A percentile compares a stretch with the other conserved stretches of the same genome.
These are phyloP conservation scores for Papilio dardanus DNA, from an alignment of 1,140 invertebrate species.

Conservation along the genomic window DNA sequence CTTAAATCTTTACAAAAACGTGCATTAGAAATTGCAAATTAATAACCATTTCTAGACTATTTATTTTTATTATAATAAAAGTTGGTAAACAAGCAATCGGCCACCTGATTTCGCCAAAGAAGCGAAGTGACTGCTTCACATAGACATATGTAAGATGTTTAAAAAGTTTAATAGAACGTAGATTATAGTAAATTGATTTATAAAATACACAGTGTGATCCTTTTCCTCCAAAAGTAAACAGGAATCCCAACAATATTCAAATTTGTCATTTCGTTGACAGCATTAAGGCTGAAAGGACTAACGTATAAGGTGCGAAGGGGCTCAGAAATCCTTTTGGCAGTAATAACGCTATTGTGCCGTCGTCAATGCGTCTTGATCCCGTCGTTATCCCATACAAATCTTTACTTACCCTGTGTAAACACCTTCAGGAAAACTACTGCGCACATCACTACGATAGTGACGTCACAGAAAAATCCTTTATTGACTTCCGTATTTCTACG, in stretches of 20 bases:
- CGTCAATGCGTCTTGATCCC: conserved; percentile 42
- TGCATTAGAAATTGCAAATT: neutral
- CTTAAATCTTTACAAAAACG: neutral
- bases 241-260: conserved; percentile 13
- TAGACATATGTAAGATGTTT: too few species aligned
- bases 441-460: neutral
- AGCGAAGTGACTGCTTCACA: too few species aligned
- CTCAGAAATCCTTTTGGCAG: conserved; percentile 33
- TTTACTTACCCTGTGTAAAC: conserved; percentile 50
- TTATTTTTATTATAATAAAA: too few species aligned
- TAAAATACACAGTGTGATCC: neutral
- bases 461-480: conserved; percentile 5
- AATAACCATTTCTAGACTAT: too few species aligned
- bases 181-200: neutral
- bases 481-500: neutral
- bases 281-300: conserved; percentile 19
- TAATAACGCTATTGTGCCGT: conserved; percentile 34
- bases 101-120: too few species aligned
- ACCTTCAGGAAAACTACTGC: conserved; percentile 40
- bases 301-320: conserved; percentile 28
- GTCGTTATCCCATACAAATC: conserved; percentile 49
- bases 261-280: conserved; percentile 20
- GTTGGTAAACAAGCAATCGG: too few species aligned
- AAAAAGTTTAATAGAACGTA: too few species aligned
- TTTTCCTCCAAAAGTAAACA: neutral